Evolutionary conservation across 2,888 invertebrate genomes (phyloP).

Genomic region (Chirona hameri): DNA sequence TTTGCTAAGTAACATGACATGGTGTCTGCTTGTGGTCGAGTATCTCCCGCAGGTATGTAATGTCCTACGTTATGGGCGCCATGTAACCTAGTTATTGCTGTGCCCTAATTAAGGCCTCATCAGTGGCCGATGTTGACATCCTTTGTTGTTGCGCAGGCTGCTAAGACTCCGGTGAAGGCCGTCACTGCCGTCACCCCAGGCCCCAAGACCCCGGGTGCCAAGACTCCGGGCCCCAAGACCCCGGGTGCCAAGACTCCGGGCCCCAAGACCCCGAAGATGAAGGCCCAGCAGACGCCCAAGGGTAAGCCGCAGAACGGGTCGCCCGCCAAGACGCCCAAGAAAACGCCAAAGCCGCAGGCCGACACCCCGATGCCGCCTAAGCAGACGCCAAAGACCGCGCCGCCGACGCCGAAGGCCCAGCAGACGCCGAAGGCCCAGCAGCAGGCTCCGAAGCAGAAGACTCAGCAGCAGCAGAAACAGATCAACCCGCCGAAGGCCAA

Average conservation of each 20-base stretch:
- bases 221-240: background rate
- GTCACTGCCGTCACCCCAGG: background rate
- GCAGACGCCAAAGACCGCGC: background rate
- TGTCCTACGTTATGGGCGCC: no score
- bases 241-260: background rate
- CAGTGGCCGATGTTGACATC: no score
- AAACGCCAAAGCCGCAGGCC: background rate
- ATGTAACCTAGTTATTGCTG: no score
- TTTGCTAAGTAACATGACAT: no score
- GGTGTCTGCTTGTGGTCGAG: no score
- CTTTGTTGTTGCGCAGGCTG: background rate
- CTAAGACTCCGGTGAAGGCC: background rate
- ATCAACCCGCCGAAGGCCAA: background rate
- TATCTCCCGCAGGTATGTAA: no score
- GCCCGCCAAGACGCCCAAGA: background rate
- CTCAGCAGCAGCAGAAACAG: background rate
- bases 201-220: background rate
- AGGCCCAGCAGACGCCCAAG: background rate
- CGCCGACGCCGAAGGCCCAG: background rate
- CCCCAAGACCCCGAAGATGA: background rate
- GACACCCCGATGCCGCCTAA: background rate
- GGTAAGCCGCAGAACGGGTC: background rate
- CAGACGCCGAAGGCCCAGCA: background rate
- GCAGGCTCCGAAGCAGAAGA: background rate
- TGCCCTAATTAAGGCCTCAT: no score